Base-by-base conservation (phyloP, 2,113 vertebrate species). In the Pampusana beccarii region DNA sequence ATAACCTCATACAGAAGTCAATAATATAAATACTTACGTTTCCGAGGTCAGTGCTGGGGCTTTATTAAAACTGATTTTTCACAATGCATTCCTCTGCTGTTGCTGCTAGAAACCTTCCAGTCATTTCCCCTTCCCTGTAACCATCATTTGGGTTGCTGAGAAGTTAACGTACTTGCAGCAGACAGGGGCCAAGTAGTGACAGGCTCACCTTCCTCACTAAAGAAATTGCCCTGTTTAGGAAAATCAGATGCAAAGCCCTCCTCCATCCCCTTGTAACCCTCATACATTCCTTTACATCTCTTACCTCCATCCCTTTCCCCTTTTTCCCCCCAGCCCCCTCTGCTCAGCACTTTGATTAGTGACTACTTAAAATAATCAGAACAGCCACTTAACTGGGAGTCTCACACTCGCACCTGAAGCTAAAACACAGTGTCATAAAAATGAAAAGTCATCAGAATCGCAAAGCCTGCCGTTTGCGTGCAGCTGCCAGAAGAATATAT, bases 31-130 rank as follows among this genome's bases (percentile, higher is more conserved):
- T 97, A 98, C 97, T 96, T 96, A 87, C 78, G 91, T 96, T 97
- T 97, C 97, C 28, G 20, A 97, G 97, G 97, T 98, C 98, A 98
- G 94, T 86, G 92, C 93, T 88, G 91, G 94, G 95, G 93, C 95
- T 98, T 98, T 98, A 98, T 98, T 98, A 98, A 98, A 98, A 97
- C 97, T 96, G 97, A 98, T 98, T 98, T 98, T 98, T 98, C 98
- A 98, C 94, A 85, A 94, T 87, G 85, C 71, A 86, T 97, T 97
- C 97, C 56, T 97, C 84, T 84, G 61, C 84, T 5, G 36, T 64
- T 91, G 96, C 96, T 95, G 69, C 85, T 90, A 96, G 90, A 95
- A 89, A 90, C 87, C 78, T 93, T 91, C 87, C 78, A 89, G 38
- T 50, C 65, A 92, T 57, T 83, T 25, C 34, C 53, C 16, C 10